Percentiles rank a stretch among this genome's conserved stretches.
Conservation (phyloP, 1,140 invertebrate genomes). For the Chymomyza costata region DNA sequence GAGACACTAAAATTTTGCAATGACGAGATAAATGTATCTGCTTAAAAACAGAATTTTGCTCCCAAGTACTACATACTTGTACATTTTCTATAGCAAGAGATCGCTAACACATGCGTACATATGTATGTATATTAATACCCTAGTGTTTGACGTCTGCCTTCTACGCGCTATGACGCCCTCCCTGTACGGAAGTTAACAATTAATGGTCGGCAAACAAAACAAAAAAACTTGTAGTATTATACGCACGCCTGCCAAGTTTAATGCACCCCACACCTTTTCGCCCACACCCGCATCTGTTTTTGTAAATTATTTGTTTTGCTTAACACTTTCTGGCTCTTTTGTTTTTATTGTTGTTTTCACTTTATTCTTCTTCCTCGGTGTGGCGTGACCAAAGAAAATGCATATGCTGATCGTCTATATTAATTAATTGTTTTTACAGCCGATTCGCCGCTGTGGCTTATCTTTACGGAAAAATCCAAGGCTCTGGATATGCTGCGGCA, state of each 20-base stretch:
- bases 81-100: too few relatives aligned
- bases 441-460: slow-evolving; percentile 67
- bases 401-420: slow-evolving; percentile 6
- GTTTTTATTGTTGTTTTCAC: slow-evolving; percentile 8
- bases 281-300: slow-evolving; percentile 1
- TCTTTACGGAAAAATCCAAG: slow-evolving; percentile 83
- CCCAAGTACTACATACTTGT: too few relatives aligned
- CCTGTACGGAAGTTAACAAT: slow-evolving; percentile 3
- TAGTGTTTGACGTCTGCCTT: not conserved
- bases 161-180: too few relatives aligned
- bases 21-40: too few relatives aligned
- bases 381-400: slow-evolving; percentile 48
- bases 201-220: slow-evolving; percentile 24
- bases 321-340: slow-evolving; percentile 31
- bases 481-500: slow-evolving; percentile 84
- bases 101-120: too few relatives aligned
- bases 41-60: too few relatives aligned
- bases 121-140: not conserved
- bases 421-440: slow-evolving; percentile 30
- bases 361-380: slow-evolving; percentile 11
- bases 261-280: slow-evolving; percentile 1
- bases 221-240: slow-evolving; percentile 43
- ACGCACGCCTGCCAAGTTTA: slow-evolving; percentile 26
- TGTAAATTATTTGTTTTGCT: slow-evolving; percentile 51
- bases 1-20: too few relatives aligned